phyloP scores from a whole-genome alignment of 1,140 invertebrate genomes.

The Drosophila sp. region DNA sequence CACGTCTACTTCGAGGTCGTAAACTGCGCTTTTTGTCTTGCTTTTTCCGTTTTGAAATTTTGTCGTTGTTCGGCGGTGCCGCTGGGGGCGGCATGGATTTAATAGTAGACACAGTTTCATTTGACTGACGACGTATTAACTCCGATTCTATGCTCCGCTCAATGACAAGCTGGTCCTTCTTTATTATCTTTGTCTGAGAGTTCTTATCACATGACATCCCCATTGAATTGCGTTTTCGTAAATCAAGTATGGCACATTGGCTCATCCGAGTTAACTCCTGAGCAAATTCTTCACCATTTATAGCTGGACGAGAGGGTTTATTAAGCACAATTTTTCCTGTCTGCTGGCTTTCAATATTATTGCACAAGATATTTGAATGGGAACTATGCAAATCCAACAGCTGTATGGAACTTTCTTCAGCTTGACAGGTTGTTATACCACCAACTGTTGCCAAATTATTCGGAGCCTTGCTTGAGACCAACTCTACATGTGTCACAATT shows the following conservation, averaged over 20 bases:
- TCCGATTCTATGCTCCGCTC: constrained; percentile 23
- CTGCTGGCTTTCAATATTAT: neutral
- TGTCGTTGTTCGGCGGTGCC: too few relatives aligned
- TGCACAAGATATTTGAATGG: neutral
- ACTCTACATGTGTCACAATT: neutral
- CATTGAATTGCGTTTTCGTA: constrained; percentile 72
- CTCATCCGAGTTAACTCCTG: constrained; percentile 63
- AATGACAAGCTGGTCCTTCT: constrained; percentile 29
- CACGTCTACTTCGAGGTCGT: neutral
- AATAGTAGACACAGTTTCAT: neutral
- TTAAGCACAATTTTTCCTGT: constrained; percentile 52
- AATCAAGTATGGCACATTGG: constrained; percentile 72
- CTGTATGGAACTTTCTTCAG: neutral
- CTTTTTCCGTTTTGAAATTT: too few relatives aligned
- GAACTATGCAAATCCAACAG: constrained; percentile 53
- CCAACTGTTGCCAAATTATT: too few relatives aligned
- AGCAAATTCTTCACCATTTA: constrained; percentile 75
- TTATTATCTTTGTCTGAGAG: constrained; percentile 7
- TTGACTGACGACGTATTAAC: neutral
- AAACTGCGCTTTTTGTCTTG: neutral
- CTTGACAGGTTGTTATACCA: neutral
- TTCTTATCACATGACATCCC: constrained; percentile 23
- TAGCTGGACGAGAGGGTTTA: constrained; percentile 59
- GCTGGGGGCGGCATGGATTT: neutral
- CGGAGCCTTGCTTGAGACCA: neutral